Evolutionary conservation across 30 jellyfish, hydroid and myxozoan species (phyloP), one percentile per base, ranked within the genome.

Genomic region (Morbakka virulenta): DNA sequence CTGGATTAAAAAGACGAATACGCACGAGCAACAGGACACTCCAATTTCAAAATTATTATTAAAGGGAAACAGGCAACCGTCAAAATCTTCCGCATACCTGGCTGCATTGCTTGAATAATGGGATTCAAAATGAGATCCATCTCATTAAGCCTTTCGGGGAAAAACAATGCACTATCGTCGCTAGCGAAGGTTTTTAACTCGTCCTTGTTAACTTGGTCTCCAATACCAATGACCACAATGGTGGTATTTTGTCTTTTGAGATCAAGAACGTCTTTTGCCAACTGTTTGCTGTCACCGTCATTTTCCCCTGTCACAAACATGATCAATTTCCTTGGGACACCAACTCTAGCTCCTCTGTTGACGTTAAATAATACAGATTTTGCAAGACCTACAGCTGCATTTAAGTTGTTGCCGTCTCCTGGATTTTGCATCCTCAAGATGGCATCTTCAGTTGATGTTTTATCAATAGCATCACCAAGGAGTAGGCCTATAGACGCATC

Each of bases 51-150:
- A n/a, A n/a, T n/a, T n/a, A n/a, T n/a, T n/a, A n/a, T n/a, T n/a
- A n/a, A n/a, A n/a, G n/a, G n/a, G n/a, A n/a, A n/a, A n/a, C n/a
- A n/a, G n/a, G n/a, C n/a, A n/a, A n/a, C n/a, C n/a, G n/a, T n/a
- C n/a, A n/a, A n/a, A n/a, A n/a, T n/a, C n/a, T n/a, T n/a, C n/a
- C 13, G 23, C 76, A 3, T 20, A 81, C 94, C 94, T 69, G 94
- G 82, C 28, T 0, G 62, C 3, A 78, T 25, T 14, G 96, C 85
- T 63, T 64, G n/a, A 48, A 28, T 32, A 6, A 86, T 74, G 50
- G 86, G 87, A 17, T 77, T 25, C 1, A 77, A 41, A 2, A 71
- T 25, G 50, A 3, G 57, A 50, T 63, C 65, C 32, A 77, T 12
- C 33, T 69, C 82, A 0, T 77, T 83, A 2, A 78, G 52, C 28